These are phyloP conservation scores for Sylvietta virens DNA, from an alignment of 2,113 vertebrate genomes.

Conservation along the genomic window DNA sequence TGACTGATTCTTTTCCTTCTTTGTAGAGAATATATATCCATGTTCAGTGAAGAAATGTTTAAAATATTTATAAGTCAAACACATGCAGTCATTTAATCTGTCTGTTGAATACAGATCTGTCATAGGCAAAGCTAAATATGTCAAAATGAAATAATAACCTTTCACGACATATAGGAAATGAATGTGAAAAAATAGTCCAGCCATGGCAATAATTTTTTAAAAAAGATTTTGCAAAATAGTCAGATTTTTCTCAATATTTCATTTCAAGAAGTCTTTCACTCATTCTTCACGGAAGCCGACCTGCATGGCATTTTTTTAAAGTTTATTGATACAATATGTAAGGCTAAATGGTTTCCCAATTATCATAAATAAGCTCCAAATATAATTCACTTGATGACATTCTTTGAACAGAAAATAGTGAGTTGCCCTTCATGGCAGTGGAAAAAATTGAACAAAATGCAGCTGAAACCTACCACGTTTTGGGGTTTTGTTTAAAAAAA, in stretches of 20 bases:
- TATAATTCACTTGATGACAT: not conserved
- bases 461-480: not conserved
- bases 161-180: not conserved
- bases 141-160: not conserved
- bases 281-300: not conserved
- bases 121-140: not conserved
- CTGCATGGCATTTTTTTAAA: not conserved
- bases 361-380: not conserved
- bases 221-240: not conserved
- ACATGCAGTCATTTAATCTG: not conserved
- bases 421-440: not conserved
- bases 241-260: not conserved
- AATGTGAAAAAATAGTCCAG: not conserved
- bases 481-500: conserved; percentile 16
- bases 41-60: not conserved
- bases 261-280: not conserved
- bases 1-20: not conserved
- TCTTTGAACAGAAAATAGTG: conserved; percentile 8
- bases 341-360: not conserved
- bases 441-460: not conserved
- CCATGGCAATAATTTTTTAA: not conserved
- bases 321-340: not conserved
- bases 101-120: not conserved
- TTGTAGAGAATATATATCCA: not conserved
- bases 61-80: not conserved